These are phyloP conservation scores for Varanus komodoensis DNA, from an alignment of 2,113 vertebrate species.

Conservation along the genomic window DNA sequence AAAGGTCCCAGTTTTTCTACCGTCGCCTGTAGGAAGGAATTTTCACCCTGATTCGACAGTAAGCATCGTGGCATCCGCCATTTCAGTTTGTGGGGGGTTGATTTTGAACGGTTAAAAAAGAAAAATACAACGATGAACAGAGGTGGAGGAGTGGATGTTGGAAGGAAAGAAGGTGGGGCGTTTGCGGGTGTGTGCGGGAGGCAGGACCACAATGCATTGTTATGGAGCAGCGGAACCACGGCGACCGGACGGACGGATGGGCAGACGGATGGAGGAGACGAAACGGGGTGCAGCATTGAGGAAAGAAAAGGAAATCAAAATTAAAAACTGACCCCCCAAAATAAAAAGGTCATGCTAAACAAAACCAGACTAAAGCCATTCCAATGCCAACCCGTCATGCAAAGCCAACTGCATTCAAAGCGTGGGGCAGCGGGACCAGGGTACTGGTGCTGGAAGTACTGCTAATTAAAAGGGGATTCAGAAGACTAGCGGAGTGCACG, in stretches of 20 bases:
- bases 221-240: slow-evolving; percentile 86
- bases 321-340: slow-evolving; percentile 85
- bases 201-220: slow-evolving; percentile 88
- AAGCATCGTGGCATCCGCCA: slow-evolving; percentile 81
- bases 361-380: slow-evolving; percentile 84
- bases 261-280: slow-evolving; percentile 83
- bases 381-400: slow-evolving; percentile 85
- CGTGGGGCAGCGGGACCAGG: slow-evolving; percentile 50
- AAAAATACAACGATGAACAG: slow-evolving; percentile 72
- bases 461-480: slow-evolving; percentile 65
- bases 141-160: slow-evolving; percentile 78
- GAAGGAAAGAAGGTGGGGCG: slow-evolving; percentile 80
- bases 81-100: slow-evolving; percentile 34
- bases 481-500: slow-evolving; percentile 63
- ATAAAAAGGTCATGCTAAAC: slow-evolving; percentile 86
- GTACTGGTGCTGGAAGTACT: slow-evolving; percentile 46
- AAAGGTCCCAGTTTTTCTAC: slow-evolving; percentile 95
- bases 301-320: slow-evolving; percentile 88
- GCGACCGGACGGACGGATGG: slow-evolving; percentile 82
- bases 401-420: slow-evolving; percentile 77
- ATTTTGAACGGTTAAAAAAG: slow-evolving; percentile 49
- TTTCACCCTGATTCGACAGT: slow-evolving; percentile 94
- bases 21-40: slow-evolving; percentile 99
- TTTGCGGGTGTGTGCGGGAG: slow-evolving; percentile 76
- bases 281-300: slow-evolving; percentile 77